phyloP scores from a whole-genome alignment of 2,113 vertebrate genomes.

The Isurus oxyrinchus region DNA sequence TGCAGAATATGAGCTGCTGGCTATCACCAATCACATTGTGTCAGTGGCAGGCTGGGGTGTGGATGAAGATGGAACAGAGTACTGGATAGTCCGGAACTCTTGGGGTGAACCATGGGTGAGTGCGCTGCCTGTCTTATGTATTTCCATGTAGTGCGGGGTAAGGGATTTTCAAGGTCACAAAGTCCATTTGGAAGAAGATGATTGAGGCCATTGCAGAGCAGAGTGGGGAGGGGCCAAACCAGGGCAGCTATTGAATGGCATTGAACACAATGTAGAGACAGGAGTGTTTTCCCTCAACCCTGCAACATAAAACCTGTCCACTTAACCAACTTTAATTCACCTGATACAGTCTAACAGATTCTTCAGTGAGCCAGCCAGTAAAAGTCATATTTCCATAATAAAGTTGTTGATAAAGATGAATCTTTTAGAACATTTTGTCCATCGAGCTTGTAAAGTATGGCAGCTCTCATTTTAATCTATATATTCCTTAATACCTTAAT shows the following conservation, averaged over 20 bases:
- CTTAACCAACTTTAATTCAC: background rate
- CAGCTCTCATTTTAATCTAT: no score
- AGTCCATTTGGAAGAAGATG: background rate
- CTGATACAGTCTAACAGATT: background rate
- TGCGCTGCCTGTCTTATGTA: background rate
- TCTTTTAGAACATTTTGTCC: background rate
- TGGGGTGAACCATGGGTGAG: slow-evolving; percentile 98
- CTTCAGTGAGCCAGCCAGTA: background rate
- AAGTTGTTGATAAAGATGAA: background rate
- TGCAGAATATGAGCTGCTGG: slow-evolving; percentile 56
- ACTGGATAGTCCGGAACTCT: slow-evolving; percentile 90
- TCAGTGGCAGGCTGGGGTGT: slow-evolving; percentile 89
- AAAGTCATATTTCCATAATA: background rate
- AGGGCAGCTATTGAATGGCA: background rate
- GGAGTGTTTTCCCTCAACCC: background rate
- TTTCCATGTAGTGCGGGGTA: background rate
- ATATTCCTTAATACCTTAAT: no score
- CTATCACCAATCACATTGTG: slow-evolving; percentile 76
- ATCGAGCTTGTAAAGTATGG: background rate
- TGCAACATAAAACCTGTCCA: background rate
- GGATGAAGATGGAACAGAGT: slow-evolving; percentile 67
- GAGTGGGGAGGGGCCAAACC: background rate
- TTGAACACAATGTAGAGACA: background rate
- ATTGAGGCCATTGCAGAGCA: background rate
- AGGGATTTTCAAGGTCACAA: no score